Evolutionary conservation across 92 coral and sea anemone genomes (phyloP), one percentile per base, ranked within the genome.

Genomic region (Phymanthus crucifer): DNA sequence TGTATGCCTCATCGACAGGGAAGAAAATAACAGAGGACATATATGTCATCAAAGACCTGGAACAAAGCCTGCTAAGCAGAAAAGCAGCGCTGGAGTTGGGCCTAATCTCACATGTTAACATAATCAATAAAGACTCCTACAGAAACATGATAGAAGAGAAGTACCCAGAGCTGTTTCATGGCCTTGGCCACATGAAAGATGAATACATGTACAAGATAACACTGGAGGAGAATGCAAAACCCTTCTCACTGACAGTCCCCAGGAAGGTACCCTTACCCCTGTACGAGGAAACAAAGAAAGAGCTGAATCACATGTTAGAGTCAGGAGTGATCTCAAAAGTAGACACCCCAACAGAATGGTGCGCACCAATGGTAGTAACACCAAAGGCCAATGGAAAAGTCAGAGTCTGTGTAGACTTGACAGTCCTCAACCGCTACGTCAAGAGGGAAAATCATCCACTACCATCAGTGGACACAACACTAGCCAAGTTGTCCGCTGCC

Each of bases 101-200:
- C 40, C 3, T 37, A 8, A 37, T 37, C 40, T 37, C 40, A 37
- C 40, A 37, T 37, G 40, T 37, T 7, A 37, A 37, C 8, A 37
- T 37, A 37, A 37, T 37, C 40, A 37, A 8, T 37, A 3, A 37
- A 37, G 8, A 37, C 40, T 7, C 3, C 40, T 3, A 37, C 40
- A 3, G 40, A 37, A 3, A 37, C 4, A 37, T 3, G 40, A 37
- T 37, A 8, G 4, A 37, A 29, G 85, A 79, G 21, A 72, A 80
- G 26, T 87, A 82, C 21, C 87, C 87, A 12, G 79, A 82, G 21
- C 83, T 87, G 65, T 87, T 87, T 36, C 57, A 77, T 65, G 87
- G 76, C 14, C 52, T 82, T 52, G 80, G 90, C 11, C 75, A 78
- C 79, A 61, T 86, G 73, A 68, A 83, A 33, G 83, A 86, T 4